These are phyloP conservation scores for Etia nguti DNA, from an alignment of 2,113 vertebrate genomes.

Conservation along the genomic window DNA sequence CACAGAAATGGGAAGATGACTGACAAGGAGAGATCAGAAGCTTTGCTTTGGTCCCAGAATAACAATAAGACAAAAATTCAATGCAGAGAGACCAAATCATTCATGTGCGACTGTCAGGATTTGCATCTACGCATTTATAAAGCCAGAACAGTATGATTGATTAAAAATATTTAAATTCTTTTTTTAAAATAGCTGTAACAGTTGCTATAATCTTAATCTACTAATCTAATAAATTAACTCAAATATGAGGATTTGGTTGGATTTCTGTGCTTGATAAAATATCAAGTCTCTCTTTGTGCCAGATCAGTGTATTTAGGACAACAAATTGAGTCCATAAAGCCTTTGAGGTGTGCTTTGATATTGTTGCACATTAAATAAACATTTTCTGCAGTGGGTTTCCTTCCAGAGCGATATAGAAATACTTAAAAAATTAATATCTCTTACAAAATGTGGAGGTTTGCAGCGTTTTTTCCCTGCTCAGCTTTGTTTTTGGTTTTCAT, in stretches of 20 bases:
- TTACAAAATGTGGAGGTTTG: not conserved
- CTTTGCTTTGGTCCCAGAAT: not conserved
- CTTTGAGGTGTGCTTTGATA: not conserved
- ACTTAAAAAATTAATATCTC: not conserved
- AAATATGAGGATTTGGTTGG: not conserved
- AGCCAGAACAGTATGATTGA: not conserved
- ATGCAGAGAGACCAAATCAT: not conserved
- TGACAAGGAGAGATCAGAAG: not conserved
- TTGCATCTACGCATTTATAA: not conserved
- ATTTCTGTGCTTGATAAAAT: not conserved
- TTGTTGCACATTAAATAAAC: not conserved
- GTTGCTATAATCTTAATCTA: not conserved
- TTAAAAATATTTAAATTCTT: not conserved
- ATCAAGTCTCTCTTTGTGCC: not conserved
- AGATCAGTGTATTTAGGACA: not conserved
- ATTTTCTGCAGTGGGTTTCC: not conserved
- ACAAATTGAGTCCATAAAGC: not conserved
- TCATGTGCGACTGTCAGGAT: not conserved
- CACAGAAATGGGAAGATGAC: not conserved
- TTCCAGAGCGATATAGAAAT: not conserved
- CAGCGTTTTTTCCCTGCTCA: not conserved
- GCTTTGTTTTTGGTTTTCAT: not conserved
- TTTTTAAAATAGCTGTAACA: not conserved
- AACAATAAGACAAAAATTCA: not conserved
- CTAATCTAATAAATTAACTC: not conserved